These are phyloP conservation scores for Carabus problematicus DNA, from an alignment of 2,888 invertebrate species.

Conservation along the genomic window DNA sequence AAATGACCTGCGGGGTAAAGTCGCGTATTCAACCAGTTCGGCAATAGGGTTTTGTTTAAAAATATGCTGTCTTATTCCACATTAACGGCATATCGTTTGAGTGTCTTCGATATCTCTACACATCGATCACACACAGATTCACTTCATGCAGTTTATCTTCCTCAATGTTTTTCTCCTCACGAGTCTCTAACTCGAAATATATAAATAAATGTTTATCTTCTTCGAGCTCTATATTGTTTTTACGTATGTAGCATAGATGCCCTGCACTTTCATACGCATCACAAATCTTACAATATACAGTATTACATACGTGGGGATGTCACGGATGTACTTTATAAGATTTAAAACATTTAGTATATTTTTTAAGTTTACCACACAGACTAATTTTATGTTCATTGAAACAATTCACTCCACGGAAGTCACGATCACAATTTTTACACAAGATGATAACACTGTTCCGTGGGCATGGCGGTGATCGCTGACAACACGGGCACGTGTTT, in stretches of 20 bases:
- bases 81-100: conserved; percentile 1
- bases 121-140: too few relatives aligned
- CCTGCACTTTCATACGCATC: neutral
- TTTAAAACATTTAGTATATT: conserved; percentile 1
- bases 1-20: too few relatives aligned
- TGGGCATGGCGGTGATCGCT: conserved; percentile 37
- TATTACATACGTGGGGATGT: neutral
- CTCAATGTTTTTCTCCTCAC: too few relatives aligned
- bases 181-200: too few relatives aligned
- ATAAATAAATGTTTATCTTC: neutral
- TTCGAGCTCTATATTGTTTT: neutral
- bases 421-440: conserved; percentile 21
- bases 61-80: neutral
- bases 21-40: neutral
- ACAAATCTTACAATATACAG: neutral
- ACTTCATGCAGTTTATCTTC: too few relatives aligned
- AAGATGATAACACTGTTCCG: neutral
- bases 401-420: conserved; percentile 18
- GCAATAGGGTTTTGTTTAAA: neutral
- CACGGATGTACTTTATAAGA: neutral
- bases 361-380: neutral
- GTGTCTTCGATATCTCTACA: too few relatives aligned
- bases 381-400: conserved; percentile 24
- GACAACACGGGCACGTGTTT: conserved; percentile 31
- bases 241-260: neutral